These are phyloP conservation scores for Erebia palarica DNA, from an alignment of 2,888 invertebrate genomes.

Conservation along the genomic window DNA sequence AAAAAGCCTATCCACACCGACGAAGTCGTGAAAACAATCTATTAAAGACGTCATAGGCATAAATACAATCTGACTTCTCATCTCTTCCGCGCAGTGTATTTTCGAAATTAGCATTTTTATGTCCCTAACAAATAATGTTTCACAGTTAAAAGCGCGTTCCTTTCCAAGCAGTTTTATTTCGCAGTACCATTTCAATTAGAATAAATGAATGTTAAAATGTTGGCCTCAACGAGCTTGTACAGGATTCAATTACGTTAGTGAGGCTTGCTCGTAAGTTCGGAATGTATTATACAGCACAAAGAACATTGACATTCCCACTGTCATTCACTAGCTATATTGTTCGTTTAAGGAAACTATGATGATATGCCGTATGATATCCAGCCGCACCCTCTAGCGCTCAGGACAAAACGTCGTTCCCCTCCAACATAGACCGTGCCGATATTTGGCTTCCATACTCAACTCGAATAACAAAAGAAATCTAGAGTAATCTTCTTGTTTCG, in stretches of 20 bases:
- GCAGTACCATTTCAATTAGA: conserved; percentile 22
- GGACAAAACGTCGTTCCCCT: too few relatives aligned
- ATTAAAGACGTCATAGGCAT: neutral
- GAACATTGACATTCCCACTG: too few relatives aligned
- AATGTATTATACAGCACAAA: neutral
- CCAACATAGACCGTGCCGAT: too few relatives aligned
- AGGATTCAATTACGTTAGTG: conserved; percentile 24
- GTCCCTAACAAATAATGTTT: conserved; percentile 7
- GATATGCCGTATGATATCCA: too few relatives aligned
- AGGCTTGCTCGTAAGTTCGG: neutral
- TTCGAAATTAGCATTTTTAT: conserved; percentile 10
- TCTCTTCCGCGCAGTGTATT: neutral
- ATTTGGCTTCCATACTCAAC: too few relatives aligned
- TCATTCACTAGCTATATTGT: too few relatives aligned
- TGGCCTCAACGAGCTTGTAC: conserved; percentile 12
- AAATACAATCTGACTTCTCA: neutral
- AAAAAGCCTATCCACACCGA: too few relatives aligned
- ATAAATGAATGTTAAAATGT: conserved; percentile 27
- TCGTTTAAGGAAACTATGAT: too few relatives aligned
- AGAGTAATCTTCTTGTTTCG: too few relatives aligned
- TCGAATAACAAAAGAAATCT: too few relatives aligned
- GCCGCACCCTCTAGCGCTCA: too few relatives aligned
- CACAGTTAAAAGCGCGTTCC: conserved; percentile 14
- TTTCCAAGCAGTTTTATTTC: conserved; percentile 14
- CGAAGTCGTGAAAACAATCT: neutral